Percentiles rank a stretch among this genome's conserved stretches.
These are phyloP conservation scores for Nothoprocta pentlandii DNA, from an alignment of 2,113 vertebrate species.

Conservation along the genomic window DNA sequence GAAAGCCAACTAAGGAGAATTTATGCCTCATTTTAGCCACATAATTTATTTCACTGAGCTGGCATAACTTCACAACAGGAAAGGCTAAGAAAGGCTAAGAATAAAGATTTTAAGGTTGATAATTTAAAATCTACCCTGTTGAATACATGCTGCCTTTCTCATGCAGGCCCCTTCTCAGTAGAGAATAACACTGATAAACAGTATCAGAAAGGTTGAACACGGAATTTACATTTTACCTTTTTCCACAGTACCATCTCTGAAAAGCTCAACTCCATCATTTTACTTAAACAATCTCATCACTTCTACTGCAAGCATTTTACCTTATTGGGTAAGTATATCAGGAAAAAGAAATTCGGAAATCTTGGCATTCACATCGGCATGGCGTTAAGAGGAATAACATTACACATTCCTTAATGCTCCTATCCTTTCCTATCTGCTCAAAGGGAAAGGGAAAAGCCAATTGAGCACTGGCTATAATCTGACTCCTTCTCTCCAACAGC, in stretches of 20 bases:
- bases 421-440: rapidly evolving
- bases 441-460: not conserved
- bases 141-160: not conserved
- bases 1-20: not conserved
- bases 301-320: not conserved
- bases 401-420: not conserved
- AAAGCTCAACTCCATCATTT: not conserved
- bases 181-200: not conserved
- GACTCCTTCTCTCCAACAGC: not conserved
- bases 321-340: not conserved
- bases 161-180: not conserved
- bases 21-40: not conserved
- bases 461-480: not conserved
- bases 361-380: rapidly evolving
- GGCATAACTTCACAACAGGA: not conserved
- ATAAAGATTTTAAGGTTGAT: not conserved
- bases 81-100: not conserved
- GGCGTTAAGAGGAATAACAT: not conserved
- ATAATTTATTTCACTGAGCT: not conserved
- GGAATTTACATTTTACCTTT: not conserved
- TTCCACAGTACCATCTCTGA: not conserved
- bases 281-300: not conserved
- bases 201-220: not conserved
- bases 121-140: not conserved
- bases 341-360: not conserved